Conservation (phyloP, 2,797 vertebrate genomes). For the Crenuchus spilurus region DNA sequence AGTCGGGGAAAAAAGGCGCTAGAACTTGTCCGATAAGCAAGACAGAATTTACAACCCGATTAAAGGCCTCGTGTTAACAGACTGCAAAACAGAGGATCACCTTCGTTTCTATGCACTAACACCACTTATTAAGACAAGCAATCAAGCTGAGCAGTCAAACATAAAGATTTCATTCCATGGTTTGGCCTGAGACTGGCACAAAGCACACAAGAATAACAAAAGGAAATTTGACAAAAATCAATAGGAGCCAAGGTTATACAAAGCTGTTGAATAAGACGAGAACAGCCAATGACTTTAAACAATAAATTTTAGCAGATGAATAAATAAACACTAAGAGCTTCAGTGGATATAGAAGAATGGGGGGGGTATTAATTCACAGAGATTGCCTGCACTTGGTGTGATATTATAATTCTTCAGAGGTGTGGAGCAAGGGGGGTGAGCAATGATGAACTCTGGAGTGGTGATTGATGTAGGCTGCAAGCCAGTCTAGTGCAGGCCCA, state of each 20-base stretch:
- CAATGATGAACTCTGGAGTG: conserved; percentile 16
- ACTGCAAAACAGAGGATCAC: conserved; percentile 23
- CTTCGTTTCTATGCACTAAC: conserved; percentile 38
- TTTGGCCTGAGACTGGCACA: not conserved
- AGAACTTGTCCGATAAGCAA: conserved; percentile 46
- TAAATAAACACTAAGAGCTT: conserved; percentile 16
- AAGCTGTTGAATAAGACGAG: not conserved
- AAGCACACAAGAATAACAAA: conserved; percentile 6
- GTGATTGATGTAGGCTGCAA: conserved; percentile 39
- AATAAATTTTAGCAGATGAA: conserved; percentile 25
- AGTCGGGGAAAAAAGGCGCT: conserved; percentile 28
- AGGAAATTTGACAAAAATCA: conserved; percentile 15
- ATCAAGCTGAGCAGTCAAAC: conserved; percentile 44
- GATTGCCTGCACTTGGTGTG: conserved; percentile 16
- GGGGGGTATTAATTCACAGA: conserved; percentile 35
- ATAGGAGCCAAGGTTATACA: conserved; percentile 27
- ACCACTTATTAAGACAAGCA: conserved; percentile 47
- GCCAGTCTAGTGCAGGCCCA: conserved; percentile 35
- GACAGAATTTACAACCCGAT: conserved; percentile 33
- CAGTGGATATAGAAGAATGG: conserved; percentile 20
- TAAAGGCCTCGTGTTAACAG: conserved; percentile 37
- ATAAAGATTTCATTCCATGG: conserved; percentile 42
- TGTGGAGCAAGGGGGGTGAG: conserved; percentile 20
- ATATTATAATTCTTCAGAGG: conserved; percentile 38
- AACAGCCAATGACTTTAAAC: conserved; percentile 4